Percentiles rank a stretch among this genome's conserved stretches.
These are phyloP conservation scores for Corvus hawaiiensis DNA, from an alignment of 2,113 vertebrate genomes.

Conservation along the genomic window DNA sequence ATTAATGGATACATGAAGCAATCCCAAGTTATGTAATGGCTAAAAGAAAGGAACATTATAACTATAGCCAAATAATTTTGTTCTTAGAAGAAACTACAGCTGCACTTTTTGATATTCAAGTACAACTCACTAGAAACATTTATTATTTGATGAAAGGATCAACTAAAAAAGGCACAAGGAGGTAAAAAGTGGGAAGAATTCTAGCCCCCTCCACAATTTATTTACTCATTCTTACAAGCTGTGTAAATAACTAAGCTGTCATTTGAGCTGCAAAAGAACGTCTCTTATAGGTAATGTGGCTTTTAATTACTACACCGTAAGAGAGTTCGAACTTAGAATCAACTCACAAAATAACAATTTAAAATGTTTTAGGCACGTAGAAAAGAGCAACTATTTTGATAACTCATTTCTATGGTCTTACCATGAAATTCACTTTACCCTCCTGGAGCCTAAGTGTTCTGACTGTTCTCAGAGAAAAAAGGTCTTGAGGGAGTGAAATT, in stretches of 20 bases:
- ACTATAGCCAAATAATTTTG: background rate
- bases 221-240: background rate
- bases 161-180: background rate
- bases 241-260: background rate
- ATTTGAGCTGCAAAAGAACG: background rate
- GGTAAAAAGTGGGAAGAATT: background rate
- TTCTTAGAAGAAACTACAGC: background rate
- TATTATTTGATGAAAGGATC: background rate
- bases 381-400: background rate
- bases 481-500: background rate
- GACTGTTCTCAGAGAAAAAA: background rate
- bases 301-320: background rate
- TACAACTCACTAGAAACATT: background rate
- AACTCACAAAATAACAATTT: background rate
- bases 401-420: background rate
- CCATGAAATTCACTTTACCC: background rate
- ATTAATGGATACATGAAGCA: background rate
- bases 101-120: background rate
- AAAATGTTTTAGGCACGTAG: background rate
- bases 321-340: background rate
- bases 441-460: background rate
- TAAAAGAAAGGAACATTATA: background rate
- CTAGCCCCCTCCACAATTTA: background rate
- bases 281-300: background rate
- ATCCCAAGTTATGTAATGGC: background rate